Conservation (phyloP, 2,113 vertebrate species). For the Sylvia atricapilla region DNA sequence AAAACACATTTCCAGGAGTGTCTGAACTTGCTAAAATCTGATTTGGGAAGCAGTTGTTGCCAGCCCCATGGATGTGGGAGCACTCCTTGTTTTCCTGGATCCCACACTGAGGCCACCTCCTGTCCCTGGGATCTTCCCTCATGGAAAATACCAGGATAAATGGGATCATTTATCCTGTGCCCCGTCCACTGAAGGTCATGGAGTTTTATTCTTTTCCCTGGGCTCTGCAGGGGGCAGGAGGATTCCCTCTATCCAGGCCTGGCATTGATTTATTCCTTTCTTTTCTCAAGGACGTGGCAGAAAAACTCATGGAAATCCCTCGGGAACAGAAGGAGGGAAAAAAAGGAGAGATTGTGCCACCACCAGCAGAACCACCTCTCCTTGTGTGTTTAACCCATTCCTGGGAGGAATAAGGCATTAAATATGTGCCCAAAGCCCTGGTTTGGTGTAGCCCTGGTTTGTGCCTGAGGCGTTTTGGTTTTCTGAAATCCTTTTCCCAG, state of each 20-base stretch:
- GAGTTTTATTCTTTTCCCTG: not conserved
- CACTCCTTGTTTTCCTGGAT: rapidly evolving
- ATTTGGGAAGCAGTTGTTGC: not conserved
- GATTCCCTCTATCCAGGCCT: not conserved
- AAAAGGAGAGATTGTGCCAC: not conserved
- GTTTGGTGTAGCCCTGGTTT: not conserved
- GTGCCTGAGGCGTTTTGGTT: no score
- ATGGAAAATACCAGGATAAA: rapidly evolving
- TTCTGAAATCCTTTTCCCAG: no score
- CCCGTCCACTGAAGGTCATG: rapidly evolving
- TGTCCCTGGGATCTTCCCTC: rapidly evolving
- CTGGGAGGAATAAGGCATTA: rapidly evolving
- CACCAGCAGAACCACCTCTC: rapidly evolving
- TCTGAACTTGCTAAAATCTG: not conserved
- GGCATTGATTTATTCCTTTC: rapidly evolving
- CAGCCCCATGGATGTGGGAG: rapidly evolving
- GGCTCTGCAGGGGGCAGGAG: rapidly evolving
- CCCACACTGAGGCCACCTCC: not conserved
- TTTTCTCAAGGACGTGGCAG: not conserved
- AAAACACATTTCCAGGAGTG: not conserved
- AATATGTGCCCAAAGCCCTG: rapidly evolving
- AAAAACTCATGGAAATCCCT: not conserved
- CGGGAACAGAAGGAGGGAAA: rapidly evolving
- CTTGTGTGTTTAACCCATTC: rapidly evolving
- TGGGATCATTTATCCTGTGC: no score